These are phyloP conservation scores for Dufourea novaeangliae DNA, from an alignment of 1,140 invertebrate genomes.

Conservation along the genomic window DNA sequence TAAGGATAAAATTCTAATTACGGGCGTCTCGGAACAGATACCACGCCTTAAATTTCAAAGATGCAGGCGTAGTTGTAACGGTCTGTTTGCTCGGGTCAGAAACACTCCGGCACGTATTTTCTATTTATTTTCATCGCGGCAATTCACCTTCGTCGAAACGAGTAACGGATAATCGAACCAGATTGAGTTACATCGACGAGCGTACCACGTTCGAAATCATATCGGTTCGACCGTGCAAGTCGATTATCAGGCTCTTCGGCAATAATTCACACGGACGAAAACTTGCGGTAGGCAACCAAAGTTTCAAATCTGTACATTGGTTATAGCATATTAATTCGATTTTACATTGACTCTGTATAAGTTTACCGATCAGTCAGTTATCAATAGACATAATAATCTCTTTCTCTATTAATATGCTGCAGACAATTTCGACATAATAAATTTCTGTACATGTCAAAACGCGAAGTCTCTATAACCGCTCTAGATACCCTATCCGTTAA, in stretches of 20 bases:
- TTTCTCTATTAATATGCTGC: too few relatives aligned
- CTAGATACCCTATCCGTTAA: conserved; percentile 14
- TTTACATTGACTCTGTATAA: too few relatives aligned
- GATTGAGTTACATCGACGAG: not conserved
- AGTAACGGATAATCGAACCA: conserved; percentile 21
- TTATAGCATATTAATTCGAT: too few relatives aligned
- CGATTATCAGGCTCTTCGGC: not conserved
- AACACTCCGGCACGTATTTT: conserved; percentile 13
- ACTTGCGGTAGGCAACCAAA: not conserved
- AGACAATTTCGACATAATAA: too few relatives aligned
- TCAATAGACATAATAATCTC: not conserved
- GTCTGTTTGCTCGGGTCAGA: conserved; percentile 13
- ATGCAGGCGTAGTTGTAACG: conserved; percentile 32
- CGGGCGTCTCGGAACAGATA: conserved; percentile 25
- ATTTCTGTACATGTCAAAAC: too few relatives aligned
- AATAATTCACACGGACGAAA: not conserved
- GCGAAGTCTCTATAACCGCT: conserved; percentile 19
- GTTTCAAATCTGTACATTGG: not conserved
- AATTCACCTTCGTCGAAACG: conserved; percentile 15
- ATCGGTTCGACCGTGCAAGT: not conserved
- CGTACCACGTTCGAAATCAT: not conserved
- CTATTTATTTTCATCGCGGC: conserved; percentile 28
- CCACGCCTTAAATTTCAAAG: conserved; percentile 50
- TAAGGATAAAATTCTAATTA: conserved; percentile 44
- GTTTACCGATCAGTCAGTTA: too few relatives aligned